phyloP scores from a whole-genome alignment of 2,888 invertebrate genomes.

The Anoplius nigerrimus region DNA sequence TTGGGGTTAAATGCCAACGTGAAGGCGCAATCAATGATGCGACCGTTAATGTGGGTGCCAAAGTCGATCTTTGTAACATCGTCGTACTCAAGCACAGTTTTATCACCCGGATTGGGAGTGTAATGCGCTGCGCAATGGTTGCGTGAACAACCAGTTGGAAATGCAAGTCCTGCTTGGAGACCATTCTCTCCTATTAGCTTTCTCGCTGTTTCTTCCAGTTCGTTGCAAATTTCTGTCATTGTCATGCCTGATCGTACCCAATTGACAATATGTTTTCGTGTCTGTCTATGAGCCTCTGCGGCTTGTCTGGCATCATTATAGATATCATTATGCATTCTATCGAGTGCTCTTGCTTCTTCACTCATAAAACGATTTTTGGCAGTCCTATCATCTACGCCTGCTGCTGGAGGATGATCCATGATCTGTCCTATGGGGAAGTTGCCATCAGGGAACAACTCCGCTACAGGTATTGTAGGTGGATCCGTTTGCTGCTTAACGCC shows the following conservation, averaged over 20 bases:
- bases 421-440: constrained; percentile 93
- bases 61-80: constrained; percentile 99
- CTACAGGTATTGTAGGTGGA: constrained; percentile 92
- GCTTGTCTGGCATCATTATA: constrained; percentile 96
- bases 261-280: constrained; percentile 91
- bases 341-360: constrained; percentile 93
- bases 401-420: constrained; percentile 85
- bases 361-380: constrained; percentile 90
- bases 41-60: constrained; percentile 98
- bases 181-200: constrained; percentile 96
- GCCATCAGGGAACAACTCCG: constrained; percentile 90
- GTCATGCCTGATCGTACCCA: constrained; percentile 98
- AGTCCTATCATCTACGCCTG: constrained; percentile 86
- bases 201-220: constrained; percentile 93
- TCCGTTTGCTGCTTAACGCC: constrained; percentile 81
- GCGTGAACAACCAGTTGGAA: constrained; percentile 98
- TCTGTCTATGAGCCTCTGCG: constrained; percentile 97
- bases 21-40: constrained; percentile 99
- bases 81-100: constrained; percentile 94
- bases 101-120: constrained; percentile 98
- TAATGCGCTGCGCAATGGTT: constrained; percentile 99
- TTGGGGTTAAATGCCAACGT: constrained; percentile 97
- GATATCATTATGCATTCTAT: constrained; percentile 92
- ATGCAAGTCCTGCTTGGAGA: constrained; percentile 93
- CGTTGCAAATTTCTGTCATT: constrained; percentile 99